Evolutionary conservation across 2,888 invertebrate genomes (phyloP).

Genomic region (Pheosia gnoma): DNA sequence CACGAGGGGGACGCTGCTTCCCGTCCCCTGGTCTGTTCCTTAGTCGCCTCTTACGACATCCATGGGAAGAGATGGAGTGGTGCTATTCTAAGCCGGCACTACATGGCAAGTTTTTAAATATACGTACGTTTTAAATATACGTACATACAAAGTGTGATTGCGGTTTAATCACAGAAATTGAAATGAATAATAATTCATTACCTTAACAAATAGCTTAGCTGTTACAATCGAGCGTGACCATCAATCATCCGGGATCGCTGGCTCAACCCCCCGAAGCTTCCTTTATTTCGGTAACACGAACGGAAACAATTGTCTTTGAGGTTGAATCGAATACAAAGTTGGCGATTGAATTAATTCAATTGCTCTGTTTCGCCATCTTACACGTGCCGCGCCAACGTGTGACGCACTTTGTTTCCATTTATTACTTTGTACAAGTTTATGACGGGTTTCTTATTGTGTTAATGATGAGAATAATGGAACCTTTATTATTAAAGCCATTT

Average conservation of each 20-base stretch:
- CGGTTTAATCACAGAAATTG: background rate
- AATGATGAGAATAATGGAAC: conserved; percentile 9
- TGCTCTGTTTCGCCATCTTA: conserved; percentile 70
- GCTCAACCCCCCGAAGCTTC: conserved; percentile 67
- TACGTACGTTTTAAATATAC: too few relatives aligned
- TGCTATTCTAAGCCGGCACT: too few relatives aligned
- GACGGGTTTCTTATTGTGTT: conserved; percentile 43
- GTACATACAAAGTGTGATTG: too few relatives aligned
- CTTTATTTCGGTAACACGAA: conserved; percentile 68
- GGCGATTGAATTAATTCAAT: conserved; percentile 82
- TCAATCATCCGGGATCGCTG: conserved; percentile 62
- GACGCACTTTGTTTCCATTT: conserved; percentile 45
- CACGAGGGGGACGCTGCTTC: too few relatives aligned
- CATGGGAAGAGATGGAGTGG: too few relatives aligned
- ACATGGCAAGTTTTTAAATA: too few relatives aligned
- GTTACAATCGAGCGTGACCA: conserved; percentile 38
- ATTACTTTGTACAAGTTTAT: conserved; percentile 47
- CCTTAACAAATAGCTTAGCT: conserved; percentile 5
- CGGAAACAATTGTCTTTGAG: conserved; percentile 73
- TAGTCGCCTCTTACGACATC: too few relatives aligned
- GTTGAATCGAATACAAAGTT: conserved; percentile 75
- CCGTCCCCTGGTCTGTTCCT: too few relatives aligned
- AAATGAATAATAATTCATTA: conserved; percentile 4
- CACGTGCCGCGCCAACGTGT: conserved; percentile 58
- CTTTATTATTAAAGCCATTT: background rate